Conservation (phyloP, 2,888 invertebrate genomes). For the Ditula angustiorana region DNA sequence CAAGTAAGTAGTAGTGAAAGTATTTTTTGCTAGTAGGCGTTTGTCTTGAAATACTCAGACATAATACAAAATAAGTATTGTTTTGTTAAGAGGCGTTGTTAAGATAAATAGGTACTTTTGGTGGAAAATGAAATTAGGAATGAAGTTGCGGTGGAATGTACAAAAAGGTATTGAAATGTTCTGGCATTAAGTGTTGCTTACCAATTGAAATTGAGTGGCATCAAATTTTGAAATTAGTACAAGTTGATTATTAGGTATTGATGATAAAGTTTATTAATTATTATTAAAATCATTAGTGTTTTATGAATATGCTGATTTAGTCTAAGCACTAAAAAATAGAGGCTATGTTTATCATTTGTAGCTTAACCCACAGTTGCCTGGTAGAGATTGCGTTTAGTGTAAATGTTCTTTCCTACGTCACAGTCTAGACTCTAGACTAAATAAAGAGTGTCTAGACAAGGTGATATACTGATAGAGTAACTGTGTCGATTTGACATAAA, state of each 20-base stretch:
- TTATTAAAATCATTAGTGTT: neutral
- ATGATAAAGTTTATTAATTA: too few relatives aligned
- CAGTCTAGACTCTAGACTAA: too few relatives aligned
- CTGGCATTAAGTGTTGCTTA: neutral
- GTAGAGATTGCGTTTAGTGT: neutral
- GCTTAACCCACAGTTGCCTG: neutral
- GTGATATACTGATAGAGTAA: too few relatives aligned
- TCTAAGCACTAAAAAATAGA: neutral
- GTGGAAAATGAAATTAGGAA: too few relatives aligned
- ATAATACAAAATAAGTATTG: neutral
- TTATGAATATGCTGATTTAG: neutral
- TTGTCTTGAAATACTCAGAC: neutral
- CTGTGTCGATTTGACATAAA: too few relatives aligned
- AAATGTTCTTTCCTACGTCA: too few relatives aligned
- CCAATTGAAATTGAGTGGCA: neutral
- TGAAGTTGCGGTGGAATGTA: too few relatives aligned
- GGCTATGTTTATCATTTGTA: neutral
- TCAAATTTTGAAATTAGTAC: neutral
- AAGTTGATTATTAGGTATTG: too few relatives aligned
- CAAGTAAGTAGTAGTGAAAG: neutral
- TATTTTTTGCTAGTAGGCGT: neutral
- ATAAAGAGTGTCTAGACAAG: too few relatives aligned
- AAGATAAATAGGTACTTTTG: too few relatives aligned
- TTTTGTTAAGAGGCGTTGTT: neutral
- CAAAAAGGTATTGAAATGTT: neutral